These are phyloP conservation scores for Thermophis baileyi DNA, from an alignment of 2,113 vertebrate species.

Conservation along the genomic window DNA sequence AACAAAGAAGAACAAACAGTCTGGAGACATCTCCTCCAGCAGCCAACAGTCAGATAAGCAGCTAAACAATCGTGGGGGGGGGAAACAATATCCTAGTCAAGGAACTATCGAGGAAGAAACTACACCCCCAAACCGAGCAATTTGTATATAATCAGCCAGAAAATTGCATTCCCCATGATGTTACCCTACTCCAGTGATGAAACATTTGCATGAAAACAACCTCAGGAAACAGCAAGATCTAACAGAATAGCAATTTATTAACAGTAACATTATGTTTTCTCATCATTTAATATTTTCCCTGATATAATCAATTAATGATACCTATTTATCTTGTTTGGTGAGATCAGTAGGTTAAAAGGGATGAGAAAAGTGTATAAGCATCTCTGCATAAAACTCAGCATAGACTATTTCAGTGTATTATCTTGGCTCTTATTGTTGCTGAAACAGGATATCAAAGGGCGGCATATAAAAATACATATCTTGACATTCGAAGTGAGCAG, in stretches of 20 bases:
- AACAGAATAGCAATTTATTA: not conserved
- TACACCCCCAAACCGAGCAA: not conserved
- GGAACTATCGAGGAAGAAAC: not conserved
- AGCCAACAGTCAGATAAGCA: not conserved
- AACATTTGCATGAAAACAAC: not conserved
- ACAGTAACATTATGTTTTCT: not conserved
- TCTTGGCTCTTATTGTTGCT: too few relatives aligned
- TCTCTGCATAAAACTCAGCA: not conserved
- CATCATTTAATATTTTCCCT: not conserved
- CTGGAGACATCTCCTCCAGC: not conserved
- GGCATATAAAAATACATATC: not conserved
- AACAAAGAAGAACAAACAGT: not conserved
- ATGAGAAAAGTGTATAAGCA: not conserved
- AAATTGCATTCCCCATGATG: not conserved
- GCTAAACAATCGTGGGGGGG: not conserved
- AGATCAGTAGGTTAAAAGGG: not conserved
- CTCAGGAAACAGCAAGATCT: not conserved
- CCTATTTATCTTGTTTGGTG: not conserved
- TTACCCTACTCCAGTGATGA: not conserved
- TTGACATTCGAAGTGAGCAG: not conserved
- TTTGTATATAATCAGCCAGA: not conserved
- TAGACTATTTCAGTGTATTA: not conserved
- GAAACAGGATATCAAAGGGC: not conserved
- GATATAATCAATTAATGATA: not conserved
- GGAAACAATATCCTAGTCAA: not conserved